Evolutionary conservation across 2,113 vertebrate species (phyloP).

Genomic region (Onychostoma macrolepis): DNA sequence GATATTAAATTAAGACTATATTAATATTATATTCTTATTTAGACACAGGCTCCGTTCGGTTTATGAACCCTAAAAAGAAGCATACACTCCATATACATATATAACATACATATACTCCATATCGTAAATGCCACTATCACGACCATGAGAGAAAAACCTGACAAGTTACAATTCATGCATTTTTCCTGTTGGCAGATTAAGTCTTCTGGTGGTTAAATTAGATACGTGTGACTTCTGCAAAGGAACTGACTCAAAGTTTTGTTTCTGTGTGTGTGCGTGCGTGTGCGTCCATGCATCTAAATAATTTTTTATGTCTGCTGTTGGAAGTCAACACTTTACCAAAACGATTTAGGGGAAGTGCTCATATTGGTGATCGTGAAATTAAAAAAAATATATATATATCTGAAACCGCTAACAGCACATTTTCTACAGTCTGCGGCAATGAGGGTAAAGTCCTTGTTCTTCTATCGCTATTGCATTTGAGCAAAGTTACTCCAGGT

Average conservation of each 20-base stretch:
- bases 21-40: not conserved
- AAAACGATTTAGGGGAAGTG: not conserved
- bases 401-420: not conserved
- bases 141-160: not conserved
- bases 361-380: not conserved
- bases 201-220: not conserved
- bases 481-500: not conserved
- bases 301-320: not conserved
- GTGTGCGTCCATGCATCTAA: not conserved
- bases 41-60: not conserved
- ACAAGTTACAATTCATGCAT: not conserved
- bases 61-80: not conserved
- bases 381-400: too few species aligned
- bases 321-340: not conserved
- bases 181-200: not conserved
- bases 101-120: not conserved
- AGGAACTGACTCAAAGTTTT: not conserved
- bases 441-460: not conserved
- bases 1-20: not conserved
- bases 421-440: not conserved
- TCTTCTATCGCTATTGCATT: not conserved
- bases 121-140: not conserved
- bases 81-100: not conserved
- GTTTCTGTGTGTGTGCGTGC: not conserved
- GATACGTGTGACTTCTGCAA: constrained; percentile 27